Evolutionary conservation across 1,140 invertebrate genomes (phyloP).

Genomic region (Dolichoris vasculosae): DNA sequence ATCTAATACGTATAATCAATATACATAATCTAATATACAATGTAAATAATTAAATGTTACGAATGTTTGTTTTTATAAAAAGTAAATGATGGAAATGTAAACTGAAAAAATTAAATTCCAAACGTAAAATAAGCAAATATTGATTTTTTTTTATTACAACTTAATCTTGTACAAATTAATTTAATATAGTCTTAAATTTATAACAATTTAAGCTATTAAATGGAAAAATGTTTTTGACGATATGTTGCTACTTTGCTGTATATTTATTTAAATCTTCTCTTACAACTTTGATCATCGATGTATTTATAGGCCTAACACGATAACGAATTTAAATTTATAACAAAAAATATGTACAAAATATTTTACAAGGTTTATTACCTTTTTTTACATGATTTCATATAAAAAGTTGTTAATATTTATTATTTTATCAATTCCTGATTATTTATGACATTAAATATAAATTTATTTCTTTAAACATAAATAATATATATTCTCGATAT

Average conservation of each 20-base stretch:
- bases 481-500: no score
- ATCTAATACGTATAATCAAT: no score
- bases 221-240: slow-evolving; percentile 19
- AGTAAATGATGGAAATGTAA: no score
- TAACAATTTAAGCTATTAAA: slow-evolving; percentile 67
- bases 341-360: slow-evolving; percentile 36
- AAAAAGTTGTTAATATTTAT: not conserved
- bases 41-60: no score
- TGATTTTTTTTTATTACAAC: slow-evolving; percentile 72
- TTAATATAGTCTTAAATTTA: slow-evolving; percentile 68
- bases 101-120: slow-evolving; percentile 20
- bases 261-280: slow-evolving; percentile 17
- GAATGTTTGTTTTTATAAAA: no score
- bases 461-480: no score
- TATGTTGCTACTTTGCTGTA: slow-evolving; percentile 38
- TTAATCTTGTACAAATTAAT: slow-evolving; percentile 73
- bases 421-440: no score
- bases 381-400: not conserved
- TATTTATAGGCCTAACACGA: slow-evolving; percentile 21
- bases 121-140: slow-evolving; percentile 67
- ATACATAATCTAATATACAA: no score
- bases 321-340: slow-evolving; percentile 11
- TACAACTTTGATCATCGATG: not conserved
- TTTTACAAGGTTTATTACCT: no score
- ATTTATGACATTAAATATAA: no score